phyloP scores from a whole-genome alignment of 1,140 invertebrate species.

The Drosophila melanica region DNA sequence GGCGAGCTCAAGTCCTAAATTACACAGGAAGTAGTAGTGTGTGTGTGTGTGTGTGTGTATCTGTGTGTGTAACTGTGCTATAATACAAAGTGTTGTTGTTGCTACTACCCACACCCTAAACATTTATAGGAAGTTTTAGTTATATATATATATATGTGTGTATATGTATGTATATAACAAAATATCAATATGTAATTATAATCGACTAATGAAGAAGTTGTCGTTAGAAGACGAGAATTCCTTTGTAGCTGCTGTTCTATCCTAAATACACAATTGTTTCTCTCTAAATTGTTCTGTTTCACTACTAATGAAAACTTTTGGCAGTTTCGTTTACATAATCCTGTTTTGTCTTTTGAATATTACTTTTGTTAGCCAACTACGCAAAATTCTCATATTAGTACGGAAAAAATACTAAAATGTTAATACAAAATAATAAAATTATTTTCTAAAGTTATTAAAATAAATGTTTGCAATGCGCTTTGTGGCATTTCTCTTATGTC shows the following conservation, averaged over 20 bases:
- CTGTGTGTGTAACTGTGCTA: conserved; percentile 61
- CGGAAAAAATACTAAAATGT: conserved; percentile 64
- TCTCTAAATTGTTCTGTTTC: conserved; percentile 26
- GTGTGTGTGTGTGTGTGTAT: conserved; percentile 42
- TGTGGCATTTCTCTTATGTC: conserved; percentile 23
- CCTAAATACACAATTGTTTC: conserved; percentile 22
- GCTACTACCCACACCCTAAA: conserved; percentile 79
- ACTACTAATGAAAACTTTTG: conserved; percentile 40
- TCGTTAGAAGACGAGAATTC: conserved; percentile 82
- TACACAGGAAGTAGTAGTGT: conserved; percentile 64
- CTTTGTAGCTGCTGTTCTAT: conserved; percentile 62
- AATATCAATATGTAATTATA: conserved; percentile 64
- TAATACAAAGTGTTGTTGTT: conserved; percentile 75
- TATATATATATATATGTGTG: conserved; percentile 53
- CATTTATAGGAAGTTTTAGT: conserved; percentile 75
- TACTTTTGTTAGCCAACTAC: conserved; percentile 57
- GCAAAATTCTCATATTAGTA: conserved; percentile 83
- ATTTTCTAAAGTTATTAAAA: conserved; percentile 66
- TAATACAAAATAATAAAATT: conserved; percentile 79
- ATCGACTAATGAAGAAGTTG: conserved; percentile 85
- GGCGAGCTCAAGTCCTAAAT: conserved; percentile 56
- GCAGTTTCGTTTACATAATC: conserved; percentile 46
- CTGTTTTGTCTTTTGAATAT: conserved; percentile 2
- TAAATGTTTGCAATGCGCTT: conserved; percentile 29
- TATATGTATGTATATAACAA: conserved; percentile 57